phyloP scores from a whole-genome alignment of 2,113 vertebrate genomes.

The Gyps fulvus region DNA sequence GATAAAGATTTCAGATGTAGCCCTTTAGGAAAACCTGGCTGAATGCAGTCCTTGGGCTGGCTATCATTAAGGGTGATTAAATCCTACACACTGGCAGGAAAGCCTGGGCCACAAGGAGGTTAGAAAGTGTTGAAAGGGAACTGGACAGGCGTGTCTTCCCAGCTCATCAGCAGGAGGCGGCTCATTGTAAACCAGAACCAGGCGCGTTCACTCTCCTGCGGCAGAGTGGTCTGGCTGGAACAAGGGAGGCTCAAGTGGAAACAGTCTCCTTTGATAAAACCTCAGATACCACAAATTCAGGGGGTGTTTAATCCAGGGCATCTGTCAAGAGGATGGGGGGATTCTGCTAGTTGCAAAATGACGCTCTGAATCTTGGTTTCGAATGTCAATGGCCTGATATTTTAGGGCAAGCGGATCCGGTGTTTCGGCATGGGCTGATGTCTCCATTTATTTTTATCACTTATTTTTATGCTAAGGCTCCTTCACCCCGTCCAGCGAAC shows the following conservation, averaged over 20 bases:
- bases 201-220: accelerated
- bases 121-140: slow-evolving; percentile 44
- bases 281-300: background rate
- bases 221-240: background rate
- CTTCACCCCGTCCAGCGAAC: background rate
- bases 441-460: slow-evolving; percentile 21
- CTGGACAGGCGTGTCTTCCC: slow-evolving; percentile 15
- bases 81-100: background rate
- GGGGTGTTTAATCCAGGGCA: background rate
- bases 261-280: background rate
- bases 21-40: background rate
- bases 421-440: background rate
- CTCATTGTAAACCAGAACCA: background rate
- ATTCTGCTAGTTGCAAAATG: background rate
- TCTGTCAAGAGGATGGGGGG: background rate
- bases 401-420: background rate
- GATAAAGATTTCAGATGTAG: background rate
- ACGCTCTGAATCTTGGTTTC: background rate
- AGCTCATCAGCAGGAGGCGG: background rate
- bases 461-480: background rate
- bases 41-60: background rate
- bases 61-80: slow-evolving; percentile 29
- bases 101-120: background rate
- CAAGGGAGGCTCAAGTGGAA: background rate
- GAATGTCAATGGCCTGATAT: background rate